Percentiles rank a stretch among this genome's conserved stretches.
These are phyloP conservation scores for Plutella xylostella DNA, from an alignment of 2,888 invertebrate genomes.

Conservation along the genomic window DNA sequence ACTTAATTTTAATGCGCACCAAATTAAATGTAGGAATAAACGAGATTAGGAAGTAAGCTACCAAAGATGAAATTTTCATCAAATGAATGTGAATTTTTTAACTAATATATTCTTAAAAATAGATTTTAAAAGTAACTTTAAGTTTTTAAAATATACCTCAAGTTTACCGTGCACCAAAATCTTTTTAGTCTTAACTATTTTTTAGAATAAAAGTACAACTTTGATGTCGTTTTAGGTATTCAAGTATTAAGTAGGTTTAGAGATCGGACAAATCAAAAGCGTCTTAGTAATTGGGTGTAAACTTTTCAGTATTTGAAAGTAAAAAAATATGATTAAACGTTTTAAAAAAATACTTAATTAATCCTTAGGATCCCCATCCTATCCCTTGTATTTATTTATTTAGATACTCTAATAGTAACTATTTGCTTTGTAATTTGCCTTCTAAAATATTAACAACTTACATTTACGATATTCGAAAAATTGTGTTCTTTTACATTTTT, in stretches of 20 bases:
- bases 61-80: constrained; percentile 66
- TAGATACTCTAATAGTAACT: constrained; percentile 44
- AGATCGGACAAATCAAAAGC: background rate
- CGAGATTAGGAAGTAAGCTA: constrained; percentile 48
- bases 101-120: constrained; percentile 39
- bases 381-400: constrained; percentile 57
- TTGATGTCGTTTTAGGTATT: constrained; percentile 25
- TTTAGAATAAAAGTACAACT: constrained; percentile 32
- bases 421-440: constrained; percentile 59
- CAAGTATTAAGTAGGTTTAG: constrained; percentile 46
- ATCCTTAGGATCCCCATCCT: constrained; percentile 40
- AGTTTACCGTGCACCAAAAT: constrained; percentile 68
- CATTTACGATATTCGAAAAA: background rate
- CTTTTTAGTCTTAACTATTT: constrained; percentile 39
- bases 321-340: constrained; percentile 20
- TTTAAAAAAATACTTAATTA: constrained; percentile 5
- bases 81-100: constrained; percentile 42
- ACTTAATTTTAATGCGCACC: constrained; percentile 34
- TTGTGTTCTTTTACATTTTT: constrained; percentile 13
- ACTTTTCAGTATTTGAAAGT: too few relatives aligned
- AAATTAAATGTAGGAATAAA: constrained; percentile 44
- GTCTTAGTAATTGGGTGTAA: constrained; percentile 17
- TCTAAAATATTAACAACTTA: constrained; percentile 35
- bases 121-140: constrained; percentile 22
- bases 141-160: constrained; percentile 55